These are phyloP conservation scores for Melieria omissa DNA, from an alignment of 2,888 invertebrate species.

Conservation along the genomic window DNA sequence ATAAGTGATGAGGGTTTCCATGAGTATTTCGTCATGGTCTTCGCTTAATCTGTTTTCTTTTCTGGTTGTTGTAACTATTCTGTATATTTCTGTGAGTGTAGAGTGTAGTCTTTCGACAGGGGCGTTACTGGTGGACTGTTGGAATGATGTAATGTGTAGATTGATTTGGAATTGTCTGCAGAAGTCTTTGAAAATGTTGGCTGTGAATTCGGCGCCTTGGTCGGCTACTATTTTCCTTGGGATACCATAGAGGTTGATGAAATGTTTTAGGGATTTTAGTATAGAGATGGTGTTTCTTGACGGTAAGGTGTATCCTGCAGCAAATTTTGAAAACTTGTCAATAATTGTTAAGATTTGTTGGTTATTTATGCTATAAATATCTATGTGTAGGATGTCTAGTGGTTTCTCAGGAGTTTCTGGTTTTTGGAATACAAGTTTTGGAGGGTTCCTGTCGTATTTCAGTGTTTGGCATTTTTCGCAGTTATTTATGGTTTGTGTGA, in stretches of 20 bases:
- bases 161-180: conserved; percentile 27
- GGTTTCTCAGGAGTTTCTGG: conserved; percentile 42
- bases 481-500: conserved; percentile 31
- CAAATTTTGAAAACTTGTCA: conserved; percentile 39
- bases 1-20: conserved; percentile 28
- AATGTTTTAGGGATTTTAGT: conserved; percentile 27
- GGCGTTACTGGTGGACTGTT: conserved; percentile 30
- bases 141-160: conserved; percentile 32
- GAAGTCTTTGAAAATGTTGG: conserved; percentile 41
- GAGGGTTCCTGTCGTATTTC: conserved; percentile 42
- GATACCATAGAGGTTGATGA: conserved; percentile 30
- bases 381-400: conserved; percentile 40
- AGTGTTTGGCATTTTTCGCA: conserved; percentile 43
- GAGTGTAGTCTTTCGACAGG: conserved; percentile 1
- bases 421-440: conserved; percentile 38
- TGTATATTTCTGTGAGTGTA: conserved; percentile 31
- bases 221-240: conserved; percentile 36
- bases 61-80: conserved; percentile 31
- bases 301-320: conserved; percentile 31
- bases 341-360: conserved; percentile 42
- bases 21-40: conserved; percentile 38
- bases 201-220: conserved; percentile 31
- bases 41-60: conserved; percentile 27
- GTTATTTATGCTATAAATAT: conserved; percentile 41
- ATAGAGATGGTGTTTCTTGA: conserved; percentile 34